Percentiles rank a stretch among this genome's conserved stretches.
These are phyloP conservation scores for Anthrax anthrax DNA, from an alignment of 2,888 invertebrate species.

Conservation along the genomic window DNA sequence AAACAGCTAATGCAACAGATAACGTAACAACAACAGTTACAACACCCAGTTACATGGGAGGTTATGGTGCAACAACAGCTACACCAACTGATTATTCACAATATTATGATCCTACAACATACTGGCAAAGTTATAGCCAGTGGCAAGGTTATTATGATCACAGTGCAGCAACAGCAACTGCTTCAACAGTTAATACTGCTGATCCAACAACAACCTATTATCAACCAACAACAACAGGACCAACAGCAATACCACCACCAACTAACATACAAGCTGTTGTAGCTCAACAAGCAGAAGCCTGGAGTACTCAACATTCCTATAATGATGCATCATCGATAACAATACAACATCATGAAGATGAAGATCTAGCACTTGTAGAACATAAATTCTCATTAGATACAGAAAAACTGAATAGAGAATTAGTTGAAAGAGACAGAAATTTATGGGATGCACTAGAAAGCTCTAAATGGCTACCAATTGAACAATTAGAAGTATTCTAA, in stretches of 20 bases:
- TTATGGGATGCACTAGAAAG: conserved; percentile 71
- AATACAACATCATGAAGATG: conserved; percentile 34
- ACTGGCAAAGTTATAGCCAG: conserved; percentile 76
- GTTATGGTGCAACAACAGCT: conserved; percentile 19
- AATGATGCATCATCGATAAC: conserved; percentile 23
- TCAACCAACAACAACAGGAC: conserved; percentile 32
- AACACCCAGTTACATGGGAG: conserved; percentile 26
- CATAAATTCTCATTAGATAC: conserved; percentile 60
- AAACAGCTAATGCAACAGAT: conserved; percentile 37
- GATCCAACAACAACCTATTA: conserved; percentile 27
- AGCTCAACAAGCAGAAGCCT: conserved; percentile 35
- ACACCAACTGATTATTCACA: conserved; percentile 46
- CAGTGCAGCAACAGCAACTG: conserved; percentile 14
- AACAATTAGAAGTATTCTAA: conserved; percentile 50
- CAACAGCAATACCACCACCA: conserved; percentile 20
- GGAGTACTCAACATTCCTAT: conserved; percentile 34
- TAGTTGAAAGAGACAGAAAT: conserved; percentile 57
- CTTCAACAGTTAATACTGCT: conserved; percentile 18
- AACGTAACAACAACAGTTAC: conserved; percentile 30
- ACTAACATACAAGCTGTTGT: conserved; percentile 22
- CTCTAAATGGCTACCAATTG: conserved; percentile 71
- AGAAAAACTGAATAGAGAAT: conserved; percentile 62
- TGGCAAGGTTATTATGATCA: conserved; percentile 64
- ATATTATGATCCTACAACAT: conserved; percentile 70
- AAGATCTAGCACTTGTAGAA: conserved; percentile 65